Percentiles rank a stretch among this genome's conserved stretches.
Evolutionary conservation across 2,888 invertebrate genomes (phyloP).

Genomic region (Cataglyphis cursor): DNA sequence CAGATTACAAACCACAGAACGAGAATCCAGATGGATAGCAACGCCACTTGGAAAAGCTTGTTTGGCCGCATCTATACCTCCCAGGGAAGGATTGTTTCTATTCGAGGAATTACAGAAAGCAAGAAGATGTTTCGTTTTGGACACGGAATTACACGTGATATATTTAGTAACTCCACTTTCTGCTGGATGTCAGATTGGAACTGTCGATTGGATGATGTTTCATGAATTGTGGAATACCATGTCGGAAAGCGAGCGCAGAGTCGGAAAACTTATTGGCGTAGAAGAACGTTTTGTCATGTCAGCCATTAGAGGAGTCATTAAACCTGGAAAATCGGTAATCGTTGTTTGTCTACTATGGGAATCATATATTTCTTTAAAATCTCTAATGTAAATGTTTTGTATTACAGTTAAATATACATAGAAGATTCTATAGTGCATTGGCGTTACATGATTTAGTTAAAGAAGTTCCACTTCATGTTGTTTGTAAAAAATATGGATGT

Average conservation of each 20-base stretch:
- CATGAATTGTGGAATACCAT: slow-evolving; percentile 94
- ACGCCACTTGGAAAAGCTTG: slow-evolving; percentile 97
- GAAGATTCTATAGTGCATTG: slow-evolving; percentile 95
- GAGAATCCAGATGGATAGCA: slow-evolving; percentile 89
- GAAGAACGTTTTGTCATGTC: slow-evolving; percentile 94
- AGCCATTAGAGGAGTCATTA: slow-evolving; percentile 91
- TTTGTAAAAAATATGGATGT: slow-evolving; percentile 95
- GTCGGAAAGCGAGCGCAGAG: slow-evolving; percentile 93
- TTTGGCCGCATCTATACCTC: slow-evolving; percentile 96
- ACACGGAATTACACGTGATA: slow-evolving; percentile 97
- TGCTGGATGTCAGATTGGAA: slow-evolving; percentile 92
- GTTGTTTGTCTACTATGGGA: neutral
- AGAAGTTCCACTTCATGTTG: slow-evolving; percentile 93
- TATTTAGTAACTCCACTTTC: slow-evolving; percentile 98
- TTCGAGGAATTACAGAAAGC: slow-evolving; percentile 97
- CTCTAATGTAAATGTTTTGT: slow-evolving; percentile 12
- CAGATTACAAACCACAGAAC: slow-evolving; percentile 74
- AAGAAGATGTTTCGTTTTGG: slow-evolving; percentile 95
- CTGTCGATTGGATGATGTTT: slow-evolving; percentile 93
- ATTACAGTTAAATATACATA: slow-evolving; percentile 83
- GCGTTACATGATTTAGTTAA: slow-evolving; percentile 97
- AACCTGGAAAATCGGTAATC: slow-evolving; percentile 83
- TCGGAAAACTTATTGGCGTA: slow-evolving; percentile 96
- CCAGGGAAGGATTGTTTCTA: slow-evolving; percentile 96
- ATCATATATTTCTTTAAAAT: slow-evolving; percentile 2